These are phyloP conservation scores for Ichneumoninae sp. DNA, from an alignment of 2,888 invertebrate genomes.

Conservation along the genomic window DNA sequence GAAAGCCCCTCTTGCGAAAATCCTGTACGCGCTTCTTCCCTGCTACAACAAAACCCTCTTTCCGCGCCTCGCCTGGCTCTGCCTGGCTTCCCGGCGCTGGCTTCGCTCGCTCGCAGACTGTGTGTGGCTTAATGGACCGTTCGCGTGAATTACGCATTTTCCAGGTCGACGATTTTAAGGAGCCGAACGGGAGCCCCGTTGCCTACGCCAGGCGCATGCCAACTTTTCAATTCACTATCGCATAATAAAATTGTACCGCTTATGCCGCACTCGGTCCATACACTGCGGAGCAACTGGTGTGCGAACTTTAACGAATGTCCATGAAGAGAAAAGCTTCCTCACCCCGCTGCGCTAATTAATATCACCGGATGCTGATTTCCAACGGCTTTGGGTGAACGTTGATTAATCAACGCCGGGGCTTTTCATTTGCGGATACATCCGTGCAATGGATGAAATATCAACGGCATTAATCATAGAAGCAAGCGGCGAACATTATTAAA, in stretches of 20 bases:
- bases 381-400: constrained; percentile 1
- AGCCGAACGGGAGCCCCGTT: constrained; percentile 24
- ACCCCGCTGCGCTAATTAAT: constrained; percentile 31
- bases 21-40: constrained; percentile 6
- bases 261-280: constrained; percentile 9
- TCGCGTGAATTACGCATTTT: constrained; percentile 58
- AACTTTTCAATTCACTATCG: constrained; percentile 59
- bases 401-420: constrained; percentile 28
- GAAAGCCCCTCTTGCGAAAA: background rate
- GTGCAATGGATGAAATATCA: background rate
- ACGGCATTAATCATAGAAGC: background rate
- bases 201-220: constrained; percentile 21
- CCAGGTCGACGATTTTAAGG: constrained; percentile 51
- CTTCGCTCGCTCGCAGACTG: background rate
- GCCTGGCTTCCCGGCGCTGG: background rate
- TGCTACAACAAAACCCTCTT: background rate
- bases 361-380: constrained; percentile 4
- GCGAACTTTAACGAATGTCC: background rate
- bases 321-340: background rate
- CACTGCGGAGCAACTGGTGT: constrained; percentile 24
- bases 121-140: constrained; percentile 54
- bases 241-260: constrained; percentile 56
- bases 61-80: background rate
- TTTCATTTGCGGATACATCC: constrained; percentile 13
- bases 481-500: background rate